These are phyloP conservation scores for Myotis planiceps DNA, from an alignment of 2,797 vertebrate genomes.

Conservation along the genomic window DNA sequence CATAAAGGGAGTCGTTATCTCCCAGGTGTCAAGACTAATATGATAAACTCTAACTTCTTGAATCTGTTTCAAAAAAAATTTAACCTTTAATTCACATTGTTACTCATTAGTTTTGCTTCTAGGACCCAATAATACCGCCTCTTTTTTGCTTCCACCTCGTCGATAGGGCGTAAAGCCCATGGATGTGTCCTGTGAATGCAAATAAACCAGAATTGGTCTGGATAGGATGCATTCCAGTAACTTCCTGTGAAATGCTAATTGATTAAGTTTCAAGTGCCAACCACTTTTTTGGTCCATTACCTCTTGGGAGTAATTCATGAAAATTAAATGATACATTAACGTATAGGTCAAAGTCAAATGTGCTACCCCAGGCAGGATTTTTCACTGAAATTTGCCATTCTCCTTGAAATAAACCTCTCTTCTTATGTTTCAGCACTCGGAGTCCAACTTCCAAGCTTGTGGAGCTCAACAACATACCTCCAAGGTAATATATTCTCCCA, in stretches of 20 bases:
- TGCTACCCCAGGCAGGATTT: neutral
- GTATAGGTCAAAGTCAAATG: constrained; percentile 35
- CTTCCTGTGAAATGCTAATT: neutral
- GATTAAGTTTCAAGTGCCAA: constrained; percentile 28
- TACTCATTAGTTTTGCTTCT: neutral
- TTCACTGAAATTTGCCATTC: neutral
- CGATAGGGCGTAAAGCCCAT: neutral
- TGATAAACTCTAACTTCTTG: neutral
- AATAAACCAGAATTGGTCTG: neutral
- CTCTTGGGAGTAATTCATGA: constrained; percentile 23
- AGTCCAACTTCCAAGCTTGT: neutral
- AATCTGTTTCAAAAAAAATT: neutral
- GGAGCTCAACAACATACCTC: rapidly evolving
- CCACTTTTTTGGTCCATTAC: constrained; percentile 24
- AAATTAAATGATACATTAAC: constrained; percentile 62
- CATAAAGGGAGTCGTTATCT: neutral
- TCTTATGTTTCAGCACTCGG: neutral
- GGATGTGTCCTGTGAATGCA: neutral
- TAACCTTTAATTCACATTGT: neutral
- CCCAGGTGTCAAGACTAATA: neutral
- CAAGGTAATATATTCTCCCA: neutral
- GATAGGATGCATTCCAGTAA: neutral
- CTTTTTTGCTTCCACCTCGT: neutral
- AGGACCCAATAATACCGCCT: neutral
- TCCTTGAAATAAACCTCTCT: neutral